phyloP scores from a whole-genome alignment of 2,113 vertebrate genomes.

The Oxygymnocypris stewartii region DNA sequence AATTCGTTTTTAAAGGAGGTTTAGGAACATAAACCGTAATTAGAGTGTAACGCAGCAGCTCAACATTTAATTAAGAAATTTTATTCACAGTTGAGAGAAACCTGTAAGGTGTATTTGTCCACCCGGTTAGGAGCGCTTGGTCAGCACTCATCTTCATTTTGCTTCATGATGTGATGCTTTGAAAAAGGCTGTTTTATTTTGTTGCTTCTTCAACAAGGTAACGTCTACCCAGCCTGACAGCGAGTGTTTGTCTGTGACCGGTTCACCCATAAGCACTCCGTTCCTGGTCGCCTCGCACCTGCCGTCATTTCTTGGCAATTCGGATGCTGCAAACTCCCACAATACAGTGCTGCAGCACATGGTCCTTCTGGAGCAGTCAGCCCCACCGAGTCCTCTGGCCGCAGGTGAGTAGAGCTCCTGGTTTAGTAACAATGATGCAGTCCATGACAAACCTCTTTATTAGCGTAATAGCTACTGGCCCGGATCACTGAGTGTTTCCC shows the following conservation, averaged over 20 bases:
- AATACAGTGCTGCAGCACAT: slow-evolving; percentile 90
- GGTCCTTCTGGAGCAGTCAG: slow-evolving; percentile 89
- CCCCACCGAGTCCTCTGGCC: slow-evolving; percentile 84
- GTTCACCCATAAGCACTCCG: slow-evolving; percentile 77
- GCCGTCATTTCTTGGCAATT: slow-evolving; percentile 81
- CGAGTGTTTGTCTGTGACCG: slow-evolving; percentile 78
- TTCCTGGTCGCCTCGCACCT: slow-evolving; percentile 86
- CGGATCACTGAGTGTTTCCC: background rate
- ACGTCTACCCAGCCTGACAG: slow-evolving; percentile 82
- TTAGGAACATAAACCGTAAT: background rate
- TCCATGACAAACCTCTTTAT: background rate
- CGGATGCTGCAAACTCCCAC: slow-evolving; percentile 75
- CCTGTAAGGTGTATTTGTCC: background rate
- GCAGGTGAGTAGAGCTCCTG: slow-evolving; percentile 75
- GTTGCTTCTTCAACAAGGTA: slow-evolving; percentile 69
- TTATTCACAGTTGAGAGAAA: background rate
- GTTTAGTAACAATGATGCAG: background rate
- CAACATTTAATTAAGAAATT: background rate
- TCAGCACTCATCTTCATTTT: background rate
- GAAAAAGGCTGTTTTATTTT: background rate
- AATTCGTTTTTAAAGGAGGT: background rate
- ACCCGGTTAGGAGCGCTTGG: background rate
- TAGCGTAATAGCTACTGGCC: background rate
- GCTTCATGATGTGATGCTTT: background rate
- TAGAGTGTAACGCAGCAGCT: background rate